These are phyloP conservation scores for Fopius arisanus DNA, from an alignment of 1,140 invertebrate species.

Conservation along the genomic window DNA sequence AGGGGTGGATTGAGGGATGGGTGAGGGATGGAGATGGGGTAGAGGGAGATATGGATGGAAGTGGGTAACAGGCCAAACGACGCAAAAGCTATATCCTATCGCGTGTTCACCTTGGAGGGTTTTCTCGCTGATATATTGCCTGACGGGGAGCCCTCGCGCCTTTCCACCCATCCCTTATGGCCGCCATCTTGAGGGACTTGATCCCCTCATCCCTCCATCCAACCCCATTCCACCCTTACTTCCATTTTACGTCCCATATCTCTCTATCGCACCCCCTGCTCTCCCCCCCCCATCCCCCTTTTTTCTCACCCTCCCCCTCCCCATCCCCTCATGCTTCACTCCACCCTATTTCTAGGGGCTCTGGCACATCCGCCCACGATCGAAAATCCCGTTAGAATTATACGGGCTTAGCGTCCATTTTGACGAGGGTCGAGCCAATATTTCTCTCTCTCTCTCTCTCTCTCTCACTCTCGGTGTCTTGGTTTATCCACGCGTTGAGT, in stretches of 20 bases:
- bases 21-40: not conserved
- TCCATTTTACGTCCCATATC: conserved; percentile 30
- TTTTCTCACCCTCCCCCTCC: conserved; percentile 27
- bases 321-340: conserved; percentile 30
- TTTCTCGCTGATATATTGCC: conserved; percentile 58
- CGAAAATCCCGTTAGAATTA: conserved; percentile 66
- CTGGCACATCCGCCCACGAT: conserved; percentile 58
- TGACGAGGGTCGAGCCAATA: conserved; percentile 49
- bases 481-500: not conserved
- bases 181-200: conserved; percentile 60
- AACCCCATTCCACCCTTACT: conserved; percentile 16
- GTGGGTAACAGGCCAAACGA: conserved; percentile 29
- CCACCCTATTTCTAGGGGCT: conserved; percentile 38
- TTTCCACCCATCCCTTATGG: conserved; percentile 62
- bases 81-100: conserved; percentile 32
- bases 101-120: conserved; percentile 16
- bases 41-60: not conserved
- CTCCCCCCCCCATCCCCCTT: conserved; percentile 26
- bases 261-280: conserved; percentile 26
- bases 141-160: conserved; percentile 52
- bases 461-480: not conserved
- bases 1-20: conserved; percentile 24
- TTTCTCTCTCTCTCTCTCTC: conserved; percentile 45
- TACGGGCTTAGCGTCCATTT: conserved; percentile 64
- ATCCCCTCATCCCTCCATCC: not conserved